These are phyloP conservation scores for Linyphia triangularis DNA, from an alignment of 2,888 invertebrate species.

Conservation along the genomic window DNA sequence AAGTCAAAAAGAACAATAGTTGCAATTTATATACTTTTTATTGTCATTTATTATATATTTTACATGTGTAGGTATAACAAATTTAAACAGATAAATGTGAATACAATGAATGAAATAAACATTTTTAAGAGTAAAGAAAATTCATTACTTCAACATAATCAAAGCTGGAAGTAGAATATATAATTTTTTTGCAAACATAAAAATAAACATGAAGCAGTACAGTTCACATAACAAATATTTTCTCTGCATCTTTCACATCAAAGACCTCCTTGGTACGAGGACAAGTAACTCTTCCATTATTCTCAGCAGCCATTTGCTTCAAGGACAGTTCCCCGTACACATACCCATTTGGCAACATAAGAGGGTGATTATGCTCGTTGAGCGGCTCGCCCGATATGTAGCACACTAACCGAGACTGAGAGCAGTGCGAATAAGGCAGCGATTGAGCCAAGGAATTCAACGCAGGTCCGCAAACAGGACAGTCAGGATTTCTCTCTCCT, in stretches of 20 bases:
- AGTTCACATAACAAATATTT: constrained; percentile 96
- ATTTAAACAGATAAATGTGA: neutral
- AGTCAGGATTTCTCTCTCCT: constrained; percentile 87
- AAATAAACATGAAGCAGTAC: neutral
- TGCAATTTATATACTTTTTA: neutral
- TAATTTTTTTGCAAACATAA: constrained; percentile 7
- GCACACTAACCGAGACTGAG: constrained; percentile 96
- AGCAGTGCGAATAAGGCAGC: constrained; percentile 95
- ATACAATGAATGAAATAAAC: neutral
- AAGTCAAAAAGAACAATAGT: neutral
- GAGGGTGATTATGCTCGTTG: constrained; percentile 98
- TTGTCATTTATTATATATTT: neutral
- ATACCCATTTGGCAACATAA: constrained; percentile 99
- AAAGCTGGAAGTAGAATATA: constrained; percentile 1
- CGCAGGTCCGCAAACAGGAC: constrained; percentile 94
- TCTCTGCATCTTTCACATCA: constrained; percentile 93
- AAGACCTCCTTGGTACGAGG: constrained; percentile 96
- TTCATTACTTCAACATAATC: neutral
- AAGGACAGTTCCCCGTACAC: constrained; percentile 97
- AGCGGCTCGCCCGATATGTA: constrained; percentile 92
- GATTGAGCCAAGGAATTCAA: constrained; percentile 91
- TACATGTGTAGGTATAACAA: neutral
- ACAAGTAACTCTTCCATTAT: constrained; percentile 94
- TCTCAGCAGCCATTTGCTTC: constrained; percentile 92
- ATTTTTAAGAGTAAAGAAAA: neutral